Percentiles rank a stretch among this genome's conserved stretches.
Conservation (phyloP, 2,888 invertebrate species). For the Polylopha cassiicola region DNA sequence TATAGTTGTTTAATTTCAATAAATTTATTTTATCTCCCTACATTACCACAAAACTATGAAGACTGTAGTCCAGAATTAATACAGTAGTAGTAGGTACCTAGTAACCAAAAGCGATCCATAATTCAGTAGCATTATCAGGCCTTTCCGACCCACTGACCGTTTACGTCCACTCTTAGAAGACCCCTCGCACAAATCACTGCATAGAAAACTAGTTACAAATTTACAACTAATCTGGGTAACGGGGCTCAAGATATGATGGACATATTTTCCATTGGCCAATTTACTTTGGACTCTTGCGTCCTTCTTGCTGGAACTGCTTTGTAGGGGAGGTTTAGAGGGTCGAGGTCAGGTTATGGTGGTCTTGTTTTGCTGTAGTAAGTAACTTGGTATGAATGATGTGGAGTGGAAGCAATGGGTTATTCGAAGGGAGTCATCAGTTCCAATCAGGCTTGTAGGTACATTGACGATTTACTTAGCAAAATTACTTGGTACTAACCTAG, state of each 20-base stretch:
- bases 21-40: slow-evolving; percentile 29
- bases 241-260: slow-evolving; percentile 9
- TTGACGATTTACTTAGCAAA: no score
- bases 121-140: slow-evolving; percentile 59
- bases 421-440: slow-evolving; percentile 11
- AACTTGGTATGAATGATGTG: slow-evolving; percentile 46
- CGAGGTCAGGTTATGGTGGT: slow-evolving; percentile 3
- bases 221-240: neutral
- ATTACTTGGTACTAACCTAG: no score
- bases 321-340: neutral
- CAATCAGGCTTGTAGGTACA: no score
- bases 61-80: slow-evolving; percentile 7
- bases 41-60: slow-evolving; percentile 9
- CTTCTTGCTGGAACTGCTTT: neutral
- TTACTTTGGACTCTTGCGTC: neutral
- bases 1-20: no score
- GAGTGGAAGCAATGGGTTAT: slow-evolving; percentile 46
- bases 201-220: slow-evolving; percentile 7
- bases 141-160: slow-evolving; percentile 59
- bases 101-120: slow-evolving; percentile 41
- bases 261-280: neutral
- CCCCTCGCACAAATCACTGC: slow-evolving; percentile 25
- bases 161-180: slow-evolving; percentile 37
- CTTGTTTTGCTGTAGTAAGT: slow-evolving; percentile 37
- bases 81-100: slow-evolving; percentile 18